Conservation (phyloP, 2,113 vertebrate species). For the Oostethus manadensis region DNA sequence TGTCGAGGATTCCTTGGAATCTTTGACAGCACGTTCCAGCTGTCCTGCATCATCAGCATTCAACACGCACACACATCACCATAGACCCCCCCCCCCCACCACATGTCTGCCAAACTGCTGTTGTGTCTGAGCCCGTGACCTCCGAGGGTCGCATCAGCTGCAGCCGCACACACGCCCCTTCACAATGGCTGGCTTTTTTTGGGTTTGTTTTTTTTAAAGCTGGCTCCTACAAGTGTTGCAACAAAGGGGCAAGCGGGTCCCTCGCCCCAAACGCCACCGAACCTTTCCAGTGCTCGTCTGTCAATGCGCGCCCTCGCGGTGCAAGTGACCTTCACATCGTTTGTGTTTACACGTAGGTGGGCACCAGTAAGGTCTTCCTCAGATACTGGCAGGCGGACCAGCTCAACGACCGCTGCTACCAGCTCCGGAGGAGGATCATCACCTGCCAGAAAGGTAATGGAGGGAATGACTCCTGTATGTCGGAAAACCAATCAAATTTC, state of each 20-base stretch:
- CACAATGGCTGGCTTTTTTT: no score
- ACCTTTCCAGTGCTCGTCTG: constrained; percentile 32
- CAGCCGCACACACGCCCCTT: constrained; percentile 35
- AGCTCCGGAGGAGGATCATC: constrained; percentile 85
- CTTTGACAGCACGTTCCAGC: constrained; percentile 60
- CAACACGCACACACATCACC: constrained; percentile 28
- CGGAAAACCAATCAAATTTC: no score
- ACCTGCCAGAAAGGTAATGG: constrained; percentile 91
- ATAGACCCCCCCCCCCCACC: constrained; percentile 18
- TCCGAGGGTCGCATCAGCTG: constrained; percentile 47
- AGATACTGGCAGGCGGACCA: constrained; percentile 93
- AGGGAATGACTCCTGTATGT: not conserved
- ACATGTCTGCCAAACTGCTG: constrained; percentile 62
- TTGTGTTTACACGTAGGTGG: constrained; percentile 72
- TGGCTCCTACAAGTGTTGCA: constrained; percentile 38
- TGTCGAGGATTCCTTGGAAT: constrained; percentile 60
- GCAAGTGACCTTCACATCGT: not conserved
- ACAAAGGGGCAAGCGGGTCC: constrained; percentile 39
- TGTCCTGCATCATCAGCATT: constrained; percentile 65
- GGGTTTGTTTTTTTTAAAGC: no score
- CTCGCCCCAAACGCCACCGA: constrained; percentile 31
- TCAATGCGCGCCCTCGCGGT: not conserved
- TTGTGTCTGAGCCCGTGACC: constrained; percentile 69
- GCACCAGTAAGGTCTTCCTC: constrained; percentile 86
- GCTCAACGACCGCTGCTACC: constrained; percentile 85